phyloP scores from a whole-genome alignment of 2,888 invertebrate species.

The Coremacera marginata region DNA sequence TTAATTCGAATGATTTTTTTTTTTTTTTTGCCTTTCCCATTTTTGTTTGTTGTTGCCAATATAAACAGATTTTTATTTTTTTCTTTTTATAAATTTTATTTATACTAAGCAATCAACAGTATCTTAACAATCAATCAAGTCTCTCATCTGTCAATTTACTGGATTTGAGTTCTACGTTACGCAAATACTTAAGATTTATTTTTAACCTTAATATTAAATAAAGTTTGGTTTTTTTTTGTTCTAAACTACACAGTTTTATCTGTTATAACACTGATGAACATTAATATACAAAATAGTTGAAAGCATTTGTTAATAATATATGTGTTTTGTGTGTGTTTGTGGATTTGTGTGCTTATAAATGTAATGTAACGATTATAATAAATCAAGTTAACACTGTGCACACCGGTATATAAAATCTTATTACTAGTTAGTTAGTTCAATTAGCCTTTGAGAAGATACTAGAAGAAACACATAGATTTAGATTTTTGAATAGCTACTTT shows the following conservation, averaged over 20 bases:
- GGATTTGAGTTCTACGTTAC: not conserved
- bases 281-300: conserved; percentile 8
- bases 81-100: not conserved
- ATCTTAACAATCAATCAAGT: no score
- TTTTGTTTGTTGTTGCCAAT: not conserved
- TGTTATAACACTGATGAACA: conserved; percentile 9
- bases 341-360: not conserved
- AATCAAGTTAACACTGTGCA: not conserved
- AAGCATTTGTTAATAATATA: conserved; percentile 6
- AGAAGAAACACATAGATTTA: no score
- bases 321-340: not conserved
- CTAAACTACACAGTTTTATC: not conserved
- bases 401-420: no score
- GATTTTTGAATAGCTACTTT: no score
- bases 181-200: not conserved
- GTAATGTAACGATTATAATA: not conserved
- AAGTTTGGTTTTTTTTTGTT: not conserved
- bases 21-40: not conserved
- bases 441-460: no score
- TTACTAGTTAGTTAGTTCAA: no score
- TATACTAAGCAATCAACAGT: not conserved
- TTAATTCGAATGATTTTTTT: not conserved
- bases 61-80: not conserved
- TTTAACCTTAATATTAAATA: not conserved
- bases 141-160: no score